Conservation (phyloP, 2,113 vertebrate genomes). For the Cynopterus brachyotis region DNA sequence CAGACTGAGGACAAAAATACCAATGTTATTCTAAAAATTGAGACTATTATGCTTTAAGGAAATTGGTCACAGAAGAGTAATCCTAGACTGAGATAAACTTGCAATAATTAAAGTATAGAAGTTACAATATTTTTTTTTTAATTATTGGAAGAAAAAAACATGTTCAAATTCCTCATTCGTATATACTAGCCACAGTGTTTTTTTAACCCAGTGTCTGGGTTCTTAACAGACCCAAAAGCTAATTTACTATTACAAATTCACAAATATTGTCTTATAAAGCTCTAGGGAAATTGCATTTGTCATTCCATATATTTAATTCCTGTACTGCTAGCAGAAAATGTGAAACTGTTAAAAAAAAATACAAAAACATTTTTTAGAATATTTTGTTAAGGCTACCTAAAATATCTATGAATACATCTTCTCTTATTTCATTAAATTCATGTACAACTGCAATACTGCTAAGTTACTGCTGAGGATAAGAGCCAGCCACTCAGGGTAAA, state of each 20-base stretch:
- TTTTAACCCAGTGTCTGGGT: background rate
- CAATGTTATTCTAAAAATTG: background rate
- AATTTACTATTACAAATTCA: background rate
- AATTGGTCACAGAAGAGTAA: background rate
- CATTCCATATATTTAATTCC: background rate
- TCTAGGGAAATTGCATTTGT: background rate
- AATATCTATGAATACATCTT: background rate
- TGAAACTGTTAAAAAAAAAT: background rate
- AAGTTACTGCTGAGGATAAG: background rate
- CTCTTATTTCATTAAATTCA: background rate
- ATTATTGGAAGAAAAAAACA: background rate
- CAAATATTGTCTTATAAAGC: background rate
- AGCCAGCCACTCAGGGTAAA: background rate
- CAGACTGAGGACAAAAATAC: background rate
- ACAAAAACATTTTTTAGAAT: background rate
- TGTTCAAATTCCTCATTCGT: background rate
- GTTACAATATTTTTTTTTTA: background rate
- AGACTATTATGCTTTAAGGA: background rate
- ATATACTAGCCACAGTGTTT: background rate
- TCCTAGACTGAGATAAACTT: background rate
- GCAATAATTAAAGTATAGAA: background rate
- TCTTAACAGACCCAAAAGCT: background rate
- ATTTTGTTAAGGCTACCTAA: background rate
- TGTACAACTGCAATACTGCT: background rate
- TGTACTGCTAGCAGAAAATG: background rate